Conservation (phyloP, 2,888 invertebrate species). For the Hetaerina titia region DNA sequence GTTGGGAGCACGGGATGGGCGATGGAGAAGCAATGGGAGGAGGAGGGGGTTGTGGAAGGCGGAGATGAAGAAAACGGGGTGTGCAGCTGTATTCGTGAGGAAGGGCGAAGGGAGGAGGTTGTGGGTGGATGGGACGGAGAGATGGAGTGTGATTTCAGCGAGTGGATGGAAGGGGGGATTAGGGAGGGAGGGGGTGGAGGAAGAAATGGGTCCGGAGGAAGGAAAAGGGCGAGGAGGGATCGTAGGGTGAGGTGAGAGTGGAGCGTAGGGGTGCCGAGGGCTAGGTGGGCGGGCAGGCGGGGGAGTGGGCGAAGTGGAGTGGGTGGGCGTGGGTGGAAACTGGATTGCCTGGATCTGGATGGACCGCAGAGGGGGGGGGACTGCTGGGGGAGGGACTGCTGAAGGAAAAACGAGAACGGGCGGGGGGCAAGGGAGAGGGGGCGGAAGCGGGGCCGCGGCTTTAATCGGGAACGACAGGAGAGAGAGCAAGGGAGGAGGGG, state of each 20-base stretch:
- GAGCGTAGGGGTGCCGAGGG: not conserved
- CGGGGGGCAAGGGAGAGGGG: not conserved
- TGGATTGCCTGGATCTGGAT: constrained; percentile 26
- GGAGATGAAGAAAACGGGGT: not conserved
- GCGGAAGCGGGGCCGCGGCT: not conserved
- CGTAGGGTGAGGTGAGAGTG: not conserved
- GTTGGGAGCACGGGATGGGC: not conserved
- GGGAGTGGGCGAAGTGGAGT: not conserved
- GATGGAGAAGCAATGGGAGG: not conserved
- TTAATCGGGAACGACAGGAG: not conserved
- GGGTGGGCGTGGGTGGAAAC: constrained; percentile 3
- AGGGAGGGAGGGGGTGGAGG: not conserved
- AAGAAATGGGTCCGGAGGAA: not conserved
- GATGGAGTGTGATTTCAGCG: constrained; percentile 22
- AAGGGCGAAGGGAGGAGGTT: not conserved
- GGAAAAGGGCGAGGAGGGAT: not conserved
- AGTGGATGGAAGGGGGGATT: not conserved
- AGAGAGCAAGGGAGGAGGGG: not conserved
- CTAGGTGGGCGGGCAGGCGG: not conserved
- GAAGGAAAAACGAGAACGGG: not conserved
- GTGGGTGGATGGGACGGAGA: not conserved
- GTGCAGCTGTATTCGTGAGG: not conserved
- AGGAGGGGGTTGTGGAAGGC: not conserved
- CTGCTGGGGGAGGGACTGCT: not conserved
- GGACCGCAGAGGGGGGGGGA: not conserved